Base-by-base conservation (phyloP, 1,140 invertebrate species). In the Platyscapa corneri region DNA sequence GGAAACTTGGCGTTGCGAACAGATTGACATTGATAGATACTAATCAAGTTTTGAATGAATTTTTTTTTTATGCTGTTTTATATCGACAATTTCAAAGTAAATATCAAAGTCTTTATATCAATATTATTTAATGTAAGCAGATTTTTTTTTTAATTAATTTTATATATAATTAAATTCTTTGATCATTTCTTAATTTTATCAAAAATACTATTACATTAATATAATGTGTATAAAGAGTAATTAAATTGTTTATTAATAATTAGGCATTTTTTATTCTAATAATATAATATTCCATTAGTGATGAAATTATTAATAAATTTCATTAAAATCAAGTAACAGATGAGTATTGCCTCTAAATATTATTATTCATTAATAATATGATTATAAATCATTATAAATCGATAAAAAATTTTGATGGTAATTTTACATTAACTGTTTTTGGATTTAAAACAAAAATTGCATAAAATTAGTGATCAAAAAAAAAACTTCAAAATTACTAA, bases 11-110 rank as follows among this genome's bases (percentile, higher is more conserved):
- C 34, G 12, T 72, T 23, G 16, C 18, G 5, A 34, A 0, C 20
- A 72, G 34, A 14, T 39, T 34, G 67, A 39, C 10, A 32, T 34
- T 67, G 14, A 72, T 23, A 39, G 67, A 39, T 72, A 72, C 39
- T 72, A 34, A 72, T 72, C 67, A 34, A 72, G 20, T 72, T 39
- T 23, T 72, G 67, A 72, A 72, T 72, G 23, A 72, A 72, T 72
- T 39, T 12, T 3, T 72, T 39, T 72, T 72, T 72, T 39, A 16
- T 72, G 3, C 34, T 72, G 18, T 72, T 72, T 10, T 39, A 23
- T 39, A 1, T 72, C 3, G 34, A 37, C 2, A 1, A 30, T 20
- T 72, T 72, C 39, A 27, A 72, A 37, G 34, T 39, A 32, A 72
- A 39, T 39, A 72, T 72, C 14, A 72, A 72, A 37, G 3, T 39